Percentiles rank a stretch among this genome's conserved stretches.
These are phyloP conservation scores for Emydura subglobosa DNA, from an alignment of 2,113 vertebrate genomes.

Conservation along the genomic window DNA sequence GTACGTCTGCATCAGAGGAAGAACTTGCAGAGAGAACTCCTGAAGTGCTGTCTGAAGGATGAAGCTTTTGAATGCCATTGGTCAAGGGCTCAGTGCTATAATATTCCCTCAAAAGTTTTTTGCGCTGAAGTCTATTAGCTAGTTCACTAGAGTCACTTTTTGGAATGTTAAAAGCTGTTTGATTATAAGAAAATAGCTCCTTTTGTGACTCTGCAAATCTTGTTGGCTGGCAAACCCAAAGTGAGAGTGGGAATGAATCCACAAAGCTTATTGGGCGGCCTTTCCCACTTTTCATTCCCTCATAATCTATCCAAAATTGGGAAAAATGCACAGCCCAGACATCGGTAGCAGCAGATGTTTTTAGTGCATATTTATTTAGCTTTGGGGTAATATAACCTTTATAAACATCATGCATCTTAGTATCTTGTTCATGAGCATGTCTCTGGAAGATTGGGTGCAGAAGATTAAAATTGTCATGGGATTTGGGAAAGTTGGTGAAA, in stretches of 20 bases:
- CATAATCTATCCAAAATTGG: constrained; percentile 98
- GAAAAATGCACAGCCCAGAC: constrained; percentile 95
- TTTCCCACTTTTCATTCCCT: constrained; percentile 89
- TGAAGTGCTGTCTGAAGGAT: constrained; percentile 76
- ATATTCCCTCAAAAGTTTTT: constrained; percentile 92
- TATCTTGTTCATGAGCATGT: constrained; percentile 96
- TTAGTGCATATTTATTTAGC: constrained; percentile 86
- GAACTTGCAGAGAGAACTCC: constrained; percentile 63
- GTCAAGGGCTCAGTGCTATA: constrained; percentile 83
- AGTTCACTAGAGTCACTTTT: constrained; percentile 88
- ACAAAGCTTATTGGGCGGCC: constrained; percentile 92
- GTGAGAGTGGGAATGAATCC: constrained; percentile 93
- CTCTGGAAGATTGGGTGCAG: constrained; percentile 94
- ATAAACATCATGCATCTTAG: constrained; percentile 93
- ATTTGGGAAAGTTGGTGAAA: constrained; percentile 84
- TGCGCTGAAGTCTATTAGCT: constrained; percentile 87
- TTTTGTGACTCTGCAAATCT: constrained; percentile 87
- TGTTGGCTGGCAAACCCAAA: constrained; percentile 93
- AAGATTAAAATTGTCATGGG: constrained; percentile 83
- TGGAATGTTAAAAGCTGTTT: constrained; percentile 73
- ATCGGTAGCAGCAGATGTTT: constrained; percentile 89
- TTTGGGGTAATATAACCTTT: constrained; percentile 87
- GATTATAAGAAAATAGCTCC: constrained; percentile 64
- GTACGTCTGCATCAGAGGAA: constrained; percentile 85
- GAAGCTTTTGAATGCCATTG: constrained; percentile 81